A percentile compares a stretch with the other conserved stretches of the same genome.
These are phyloP conservation scores for Atethmia centrago DNA, from an alignment of 2,888 invertebrate genomes.

Conservation along the genomic window DNA sequence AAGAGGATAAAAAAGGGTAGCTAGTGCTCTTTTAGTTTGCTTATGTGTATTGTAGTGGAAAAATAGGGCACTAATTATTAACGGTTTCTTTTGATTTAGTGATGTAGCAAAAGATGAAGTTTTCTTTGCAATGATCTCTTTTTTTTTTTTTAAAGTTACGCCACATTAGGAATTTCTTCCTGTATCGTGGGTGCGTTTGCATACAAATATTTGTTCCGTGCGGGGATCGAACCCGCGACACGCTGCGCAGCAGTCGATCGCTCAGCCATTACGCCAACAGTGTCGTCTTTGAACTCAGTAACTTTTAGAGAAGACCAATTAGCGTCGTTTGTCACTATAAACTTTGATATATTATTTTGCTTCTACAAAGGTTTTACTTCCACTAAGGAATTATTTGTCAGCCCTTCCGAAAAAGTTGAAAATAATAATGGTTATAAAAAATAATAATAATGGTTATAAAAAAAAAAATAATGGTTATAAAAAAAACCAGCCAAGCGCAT, in stretches of 20 bases:
- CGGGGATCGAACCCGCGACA: too few relatives aligned
- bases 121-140: background rate
- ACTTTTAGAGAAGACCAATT: background rate
- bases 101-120: background rate
- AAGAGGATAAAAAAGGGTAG: slow-evolving; percentile 37
- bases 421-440: background rate
- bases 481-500: too few relatives aligned
- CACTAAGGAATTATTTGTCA: background rate
- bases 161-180: too few relatives aligned
- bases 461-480: background rate
- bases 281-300: slow-evolving; percentile 3
- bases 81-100: slow-evolving; percentile 12
- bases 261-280: too few relatives aligned
- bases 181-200: too few relatives aligned
- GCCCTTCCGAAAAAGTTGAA: background rate
- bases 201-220: too few relatives aligned
- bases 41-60: slow-evolving; percentile 28
- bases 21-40: slow-evolving; percentile 43
- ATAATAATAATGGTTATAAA: background rate
- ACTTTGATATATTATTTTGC: background rate
- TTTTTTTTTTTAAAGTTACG: too few relatives aligned
- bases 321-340: background rate
- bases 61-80: slow-evolving; percentile 14
- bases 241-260: too few relatives aligned
- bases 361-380: background rate